Conservation (phyloP, 2,888 invertebrate genomes). For the Imbricaverruca yamaguchii region DNA sequence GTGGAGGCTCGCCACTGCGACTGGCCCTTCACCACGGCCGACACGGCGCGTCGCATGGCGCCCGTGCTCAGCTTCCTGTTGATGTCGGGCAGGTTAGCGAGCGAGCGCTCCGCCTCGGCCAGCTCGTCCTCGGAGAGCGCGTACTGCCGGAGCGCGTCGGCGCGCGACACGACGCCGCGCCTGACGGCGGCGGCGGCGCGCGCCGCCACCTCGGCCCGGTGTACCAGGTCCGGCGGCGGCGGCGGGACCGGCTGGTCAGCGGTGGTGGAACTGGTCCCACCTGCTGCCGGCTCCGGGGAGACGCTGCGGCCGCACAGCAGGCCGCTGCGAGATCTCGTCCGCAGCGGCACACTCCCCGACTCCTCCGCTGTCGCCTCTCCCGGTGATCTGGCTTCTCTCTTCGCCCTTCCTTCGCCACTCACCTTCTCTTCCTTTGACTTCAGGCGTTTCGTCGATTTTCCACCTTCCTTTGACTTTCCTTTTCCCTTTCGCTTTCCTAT, state of each 20-base stretch:
- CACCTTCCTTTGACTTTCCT: no score
- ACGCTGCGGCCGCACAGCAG: background rate
- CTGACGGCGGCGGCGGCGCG: background rate
- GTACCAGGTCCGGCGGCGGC: background rate
- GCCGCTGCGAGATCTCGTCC: background rate
- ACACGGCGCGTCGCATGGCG: background rate
- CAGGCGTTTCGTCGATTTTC: no score
- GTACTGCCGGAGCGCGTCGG: background rate
- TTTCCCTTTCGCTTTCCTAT: no score
- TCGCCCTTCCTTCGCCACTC: background rate
- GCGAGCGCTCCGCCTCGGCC: background rate
- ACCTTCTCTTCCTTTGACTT: no score
- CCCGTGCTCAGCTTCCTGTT: slow-evolving; percentile 1
- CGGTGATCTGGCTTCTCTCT: background rate
- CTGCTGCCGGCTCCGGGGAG: background rate
- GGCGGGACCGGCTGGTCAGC: no score
- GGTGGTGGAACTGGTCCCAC: no score
- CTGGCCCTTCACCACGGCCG: background rate
- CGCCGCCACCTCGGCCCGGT: background rate
- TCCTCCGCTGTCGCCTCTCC: background rate
- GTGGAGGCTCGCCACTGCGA: background rate
- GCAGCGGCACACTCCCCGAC: background rate
- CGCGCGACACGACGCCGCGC: background rate
- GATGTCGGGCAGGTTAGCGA: background rate
- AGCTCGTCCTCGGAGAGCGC: background rate